phyloP scores from a whole-genome alignment of 2,113 vertebrate species.

The Campylomormyrus tamandua region DNA sequence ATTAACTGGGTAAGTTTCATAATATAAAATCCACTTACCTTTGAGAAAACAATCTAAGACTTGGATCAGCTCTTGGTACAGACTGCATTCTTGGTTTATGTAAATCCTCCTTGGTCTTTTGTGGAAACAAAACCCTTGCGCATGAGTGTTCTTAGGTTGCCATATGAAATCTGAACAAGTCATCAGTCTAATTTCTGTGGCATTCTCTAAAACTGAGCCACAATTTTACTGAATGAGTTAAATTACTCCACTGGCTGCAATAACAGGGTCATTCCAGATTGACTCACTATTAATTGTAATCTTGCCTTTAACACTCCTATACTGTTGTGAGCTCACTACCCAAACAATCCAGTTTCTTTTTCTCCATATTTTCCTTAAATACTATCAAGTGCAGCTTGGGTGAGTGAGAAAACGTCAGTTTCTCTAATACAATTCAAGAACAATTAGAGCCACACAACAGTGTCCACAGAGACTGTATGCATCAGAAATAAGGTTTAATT shows the following conservation, averaged over 20 bases:
- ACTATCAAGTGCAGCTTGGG: neutral
- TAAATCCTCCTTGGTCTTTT: neutral
- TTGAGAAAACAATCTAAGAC: neutral
- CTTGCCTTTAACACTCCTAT: neutral
- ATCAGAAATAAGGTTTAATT: constrained; percentile 2
- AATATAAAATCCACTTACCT: neutral
- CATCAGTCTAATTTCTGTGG: neutral
- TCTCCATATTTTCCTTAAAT: neutral
- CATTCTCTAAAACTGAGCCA: neutral
- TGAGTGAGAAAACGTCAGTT: neutral
- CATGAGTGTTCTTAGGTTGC: neutral
- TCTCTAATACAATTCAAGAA: neutral
- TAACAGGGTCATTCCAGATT: neutral
- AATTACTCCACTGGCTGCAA: neutral
- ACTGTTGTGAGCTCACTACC: neutral
- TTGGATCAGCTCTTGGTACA: neutral
- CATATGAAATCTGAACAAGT: neutral
- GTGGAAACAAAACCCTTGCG: neutral
- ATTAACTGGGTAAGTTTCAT: neutral
- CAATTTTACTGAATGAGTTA: neutral
- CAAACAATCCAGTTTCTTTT: neutral
- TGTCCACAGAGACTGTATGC: neutral
- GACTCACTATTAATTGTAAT: neutral
- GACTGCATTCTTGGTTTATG: neutral
- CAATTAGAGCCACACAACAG: neutral